Conservation (phyloP, 2,113 vertebrate species). For the Mobula hypostoma region DNA sequence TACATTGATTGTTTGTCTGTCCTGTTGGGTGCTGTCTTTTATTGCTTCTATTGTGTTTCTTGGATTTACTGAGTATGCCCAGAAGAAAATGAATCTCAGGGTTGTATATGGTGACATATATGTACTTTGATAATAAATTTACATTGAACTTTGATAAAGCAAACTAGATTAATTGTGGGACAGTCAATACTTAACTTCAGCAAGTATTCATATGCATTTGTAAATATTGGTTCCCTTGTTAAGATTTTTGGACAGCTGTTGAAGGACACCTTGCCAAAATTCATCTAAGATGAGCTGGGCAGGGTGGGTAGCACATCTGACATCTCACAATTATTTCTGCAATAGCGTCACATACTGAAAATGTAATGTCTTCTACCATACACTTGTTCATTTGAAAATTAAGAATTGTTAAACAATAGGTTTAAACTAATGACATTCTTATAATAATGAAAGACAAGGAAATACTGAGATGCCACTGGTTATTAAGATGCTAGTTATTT, state of each 20-base stretch:
- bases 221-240: not conserved
- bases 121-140: no score
- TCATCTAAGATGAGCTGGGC: not conserved
- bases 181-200: not conserved
- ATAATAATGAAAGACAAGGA: not conserved
- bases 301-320: not conserved
- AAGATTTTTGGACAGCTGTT: not conserved
- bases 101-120: no score
- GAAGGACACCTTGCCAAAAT: not conserved
- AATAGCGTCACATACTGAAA: not conserved
- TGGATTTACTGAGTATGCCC: no score
- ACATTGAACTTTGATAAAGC: not conserved
- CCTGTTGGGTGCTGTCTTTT: no score
- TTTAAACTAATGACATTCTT: not conserved
- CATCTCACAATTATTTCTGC: not conserved
- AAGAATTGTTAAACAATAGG: not conserved
- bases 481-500: not conserved
- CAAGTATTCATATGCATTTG: not conserved
- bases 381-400: not conserved
- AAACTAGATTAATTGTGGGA: not conserved
- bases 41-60: no score
- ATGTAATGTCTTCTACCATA: not conserved
- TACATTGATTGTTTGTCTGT: no score
- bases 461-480: not conserved
- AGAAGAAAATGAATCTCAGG: no score